phyloP scores from a whole-genome alignment of 2,113 vertebrate genomes.

The Poecilia latipinna region DNA sequence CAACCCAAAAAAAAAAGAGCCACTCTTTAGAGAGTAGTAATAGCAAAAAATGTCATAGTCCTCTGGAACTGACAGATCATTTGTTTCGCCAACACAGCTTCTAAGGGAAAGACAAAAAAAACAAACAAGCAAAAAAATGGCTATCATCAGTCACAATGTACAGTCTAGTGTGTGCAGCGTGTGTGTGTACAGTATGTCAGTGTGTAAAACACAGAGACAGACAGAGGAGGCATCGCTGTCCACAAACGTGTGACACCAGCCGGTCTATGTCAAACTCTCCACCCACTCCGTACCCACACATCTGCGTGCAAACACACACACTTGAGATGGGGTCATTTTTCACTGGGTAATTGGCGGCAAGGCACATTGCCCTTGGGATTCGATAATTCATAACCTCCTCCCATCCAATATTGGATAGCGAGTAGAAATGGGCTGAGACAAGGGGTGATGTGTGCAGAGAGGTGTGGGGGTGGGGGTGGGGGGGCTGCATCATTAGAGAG shows the following conservation, averaged over 20 bases:
- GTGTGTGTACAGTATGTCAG: constrained; percentile 7
- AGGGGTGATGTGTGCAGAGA: constrained; percentile 47
- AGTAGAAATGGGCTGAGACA: constrained; percentile 78
- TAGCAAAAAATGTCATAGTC: constrained; percentile 12
- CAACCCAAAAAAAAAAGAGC: constrained; percentile 1
- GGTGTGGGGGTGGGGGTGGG: constrained; percentile 27
- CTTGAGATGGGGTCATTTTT: constrained; percentile 74
- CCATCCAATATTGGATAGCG: constrained; percentile 78
- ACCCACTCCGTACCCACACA: constrained; percentile 33
- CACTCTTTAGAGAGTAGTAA: constrained; percentile 1
- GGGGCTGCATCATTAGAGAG: constrained; percentile 78
- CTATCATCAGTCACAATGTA: constrained; percentile 28
- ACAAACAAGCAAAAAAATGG: constrained; percentile 13
- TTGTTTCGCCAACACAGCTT: constrained; percentile 22
- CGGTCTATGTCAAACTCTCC: constrained; percentile 60
- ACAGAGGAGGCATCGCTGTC: constrained; percentile 29
- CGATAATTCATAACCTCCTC: constrained; percentile 84
- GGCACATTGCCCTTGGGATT: constrained; percentile 80
- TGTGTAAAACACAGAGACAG: constrained; percentile 22
- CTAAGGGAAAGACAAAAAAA: constrained; percentile 5
- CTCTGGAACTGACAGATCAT: constrained; percentile 29
- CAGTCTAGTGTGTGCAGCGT: constrained; percentile 19
- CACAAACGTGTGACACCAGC: constrained; percentile 58
- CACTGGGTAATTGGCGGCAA: constrained; percentile 78
- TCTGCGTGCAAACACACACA: constrained; percentile 32